A percentile compares a stretch with the other conserved stretches of the same genome.
Evolutionary conservation across 2,113 vertebrate genomes (phyloP).

Genomic region (Neogale vison): DNA sequence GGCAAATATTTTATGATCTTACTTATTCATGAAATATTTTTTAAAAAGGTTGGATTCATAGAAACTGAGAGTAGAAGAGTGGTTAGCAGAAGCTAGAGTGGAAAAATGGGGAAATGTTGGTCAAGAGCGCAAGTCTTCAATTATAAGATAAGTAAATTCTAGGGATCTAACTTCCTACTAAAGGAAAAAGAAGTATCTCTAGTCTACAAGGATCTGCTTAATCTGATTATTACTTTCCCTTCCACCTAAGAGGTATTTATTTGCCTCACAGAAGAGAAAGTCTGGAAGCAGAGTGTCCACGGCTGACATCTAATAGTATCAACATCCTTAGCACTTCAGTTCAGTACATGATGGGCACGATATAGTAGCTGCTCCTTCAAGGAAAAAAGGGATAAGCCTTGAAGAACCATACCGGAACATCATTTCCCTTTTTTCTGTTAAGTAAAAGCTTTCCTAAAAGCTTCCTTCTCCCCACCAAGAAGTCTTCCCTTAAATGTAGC

Average conservation of each 20-base stretch:
- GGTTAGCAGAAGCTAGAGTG: background rate
- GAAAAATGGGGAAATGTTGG: background rate
- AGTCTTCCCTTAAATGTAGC: background rate
- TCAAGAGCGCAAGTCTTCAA: background rate
- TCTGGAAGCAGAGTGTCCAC: background rate
- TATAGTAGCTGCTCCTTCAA: background rate
- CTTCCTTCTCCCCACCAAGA: background rate
- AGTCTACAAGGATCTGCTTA: background rate
- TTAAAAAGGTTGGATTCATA: background rate
- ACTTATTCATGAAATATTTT: background rate
- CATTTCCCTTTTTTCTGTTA: background rate
- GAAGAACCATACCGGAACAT: background rate
- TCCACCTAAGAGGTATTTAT: slow-evolving; percentile 15
- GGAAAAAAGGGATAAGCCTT: background rate
- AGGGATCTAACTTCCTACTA: background rate
- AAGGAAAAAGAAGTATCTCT: background rate
- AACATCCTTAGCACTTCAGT: background rate
- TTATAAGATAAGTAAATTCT: background rate
- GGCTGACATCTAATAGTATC: background rate
- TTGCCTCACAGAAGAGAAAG: background rate
- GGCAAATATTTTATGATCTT: background rate
- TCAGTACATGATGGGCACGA: background rate
- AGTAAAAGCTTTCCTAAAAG: background rate
- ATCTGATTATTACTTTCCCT: background rate
- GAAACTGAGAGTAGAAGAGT: background rate